Evolutionary conservation across 2,888 invertebrate genomes (phyloP).

Genomic region (Papilio elwesi): DNA sequence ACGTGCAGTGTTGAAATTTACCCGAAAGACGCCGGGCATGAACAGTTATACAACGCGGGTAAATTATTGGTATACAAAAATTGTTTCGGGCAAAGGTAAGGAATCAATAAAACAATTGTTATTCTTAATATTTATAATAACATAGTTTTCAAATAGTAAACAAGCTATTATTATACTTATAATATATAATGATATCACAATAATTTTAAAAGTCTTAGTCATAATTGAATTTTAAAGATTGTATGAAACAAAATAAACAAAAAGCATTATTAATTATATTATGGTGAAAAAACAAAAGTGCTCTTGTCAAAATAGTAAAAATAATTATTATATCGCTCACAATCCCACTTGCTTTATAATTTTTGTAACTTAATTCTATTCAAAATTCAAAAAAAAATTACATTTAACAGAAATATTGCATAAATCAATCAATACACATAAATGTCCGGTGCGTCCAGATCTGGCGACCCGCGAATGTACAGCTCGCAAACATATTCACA

Average conservation of each 20-base stretch:
- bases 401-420: too few relatives aligned
- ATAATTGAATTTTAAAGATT: slow-evolving; percentile 47
- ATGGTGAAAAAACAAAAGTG: slow-evolving; percentile 14
- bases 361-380: not conserved
- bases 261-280: slow-evolving; percentile 1
- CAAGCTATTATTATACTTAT: slow-evolving; percentile 64
- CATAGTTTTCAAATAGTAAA: slow-evolving; percentile 67
- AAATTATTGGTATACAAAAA: too few relatives aligned
- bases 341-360: not conserved
- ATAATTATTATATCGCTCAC: slow-evolving; percentile 1
- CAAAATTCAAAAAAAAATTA: not conserved
- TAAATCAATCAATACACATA: too few relatives aligned
- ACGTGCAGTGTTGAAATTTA: too few relatives aligned
- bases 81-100: not conserved
- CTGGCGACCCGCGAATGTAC: too few relatives aligned
- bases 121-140: slow-evolving; percentile 70
- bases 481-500: too few relatives aligned
- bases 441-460: too few relatives aligned
- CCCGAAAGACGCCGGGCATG: too few relatives aligned
- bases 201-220: slow-evolving; percentile 76
- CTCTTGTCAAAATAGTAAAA: slow-evolving; percentile 9
- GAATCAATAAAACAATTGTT: slow-evolving; percentile 64
- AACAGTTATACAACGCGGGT: too few relatives aligned
- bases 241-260: slow-evolving; percentile 10
- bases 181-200: slow-evolving; percentile 78